A percentile compares a stretch with the other conserved stretches of the same genome.
Conservation (phyloP, 1,140 invertebrate genomes). For the Papilio helenus region DNA sequence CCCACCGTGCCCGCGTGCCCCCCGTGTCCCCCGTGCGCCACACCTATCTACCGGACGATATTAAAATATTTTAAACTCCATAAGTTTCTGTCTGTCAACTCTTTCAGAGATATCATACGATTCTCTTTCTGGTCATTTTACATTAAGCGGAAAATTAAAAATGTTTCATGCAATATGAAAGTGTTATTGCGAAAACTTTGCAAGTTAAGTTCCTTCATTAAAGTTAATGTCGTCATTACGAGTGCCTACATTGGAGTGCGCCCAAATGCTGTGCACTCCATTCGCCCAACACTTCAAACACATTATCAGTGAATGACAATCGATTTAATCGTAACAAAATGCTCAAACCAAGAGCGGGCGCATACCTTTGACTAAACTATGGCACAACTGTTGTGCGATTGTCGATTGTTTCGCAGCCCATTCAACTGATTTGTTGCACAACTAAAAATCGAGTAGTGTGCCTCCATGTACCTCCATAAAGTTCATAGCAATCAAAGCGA, state of each 20-base stretch:
- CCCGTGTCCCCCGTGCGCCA: no score
- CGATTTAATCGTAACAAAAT: neutral
- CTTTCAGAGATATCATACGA: neutral
- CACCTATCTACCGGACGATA: neutral
- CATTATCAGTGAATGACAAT: neutral
- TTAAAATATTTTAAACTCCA: neutral
- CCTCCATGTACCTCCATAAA: no score
- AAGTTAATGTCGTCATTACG: conserved; percentile 19
- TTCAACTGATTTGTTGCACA: no score
- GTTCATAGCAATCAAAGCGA: no score
- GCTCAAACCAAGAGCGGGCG: no score
- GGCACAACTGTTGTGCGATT: no score
- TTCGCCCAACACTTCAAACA: neutral
- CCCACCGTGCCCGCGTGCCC: neutral
- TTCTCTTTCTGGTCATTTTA: neutral
- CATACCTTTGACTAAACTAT: no score
- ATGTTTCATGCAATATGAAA: neutral
- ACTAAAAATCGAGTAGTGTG: no score
- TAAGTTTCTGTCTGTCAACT: neutral
- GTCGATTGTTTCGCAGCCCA: no score
- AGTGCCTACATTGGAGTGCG: conserved; percentile 9
- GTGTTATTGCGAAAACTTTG: conserved; percentile 17
- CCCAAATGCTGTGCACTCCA: neutral
- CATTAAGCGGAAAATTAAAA: neutral
- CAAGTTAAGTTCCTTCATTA: conserved; percentile 21